These are phyloP conservation scores for Subacronicta megacephala DNA, from an alignment of 2,888 invertebrate species.

Conservation along the genomic window DNA sequence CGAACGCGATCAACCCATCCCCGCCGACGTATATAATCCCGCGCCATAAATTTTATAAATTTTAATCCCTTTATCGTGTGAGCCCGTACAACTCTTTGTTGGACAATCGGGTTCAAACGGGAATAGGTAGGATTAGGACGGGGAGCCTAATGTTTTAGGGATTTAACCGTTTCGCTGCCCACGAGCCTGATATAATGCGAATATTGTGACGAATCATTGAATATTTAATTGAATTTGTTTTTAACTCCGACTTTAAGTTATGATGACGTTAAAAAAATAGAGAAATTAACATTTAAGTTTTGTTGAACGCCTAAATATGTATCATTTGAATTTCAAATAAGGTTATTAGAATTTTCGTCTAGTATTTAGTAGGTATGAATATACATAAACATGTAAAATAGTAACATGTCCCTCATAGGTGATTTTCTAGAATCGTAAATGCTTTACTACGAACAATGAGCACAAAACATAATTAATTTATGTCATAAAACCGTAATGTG, in stretches of 20 bases:
- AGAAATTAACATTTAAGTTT: no score
- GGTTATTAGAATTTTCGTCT: no score
- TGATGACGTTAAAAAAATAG: no score
- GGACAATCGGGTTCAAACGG: slow-evolving; percentile 62
- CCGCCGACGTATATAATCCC: slow-evolving; percentile 65
- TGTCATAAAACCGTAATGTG: slow-evolving; percentile 55
- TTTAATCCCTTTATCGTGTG: slow-evolving; percentile 84
- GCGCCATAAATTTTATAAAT: slow-evolving; percentile 79
- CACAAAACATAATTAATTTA: slow-evolving; percentile 18
- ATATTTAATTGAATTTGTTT: slow-evolving; percentile 52
- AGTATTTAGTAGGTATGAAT: no score
- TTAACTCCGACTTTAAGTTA: slow-evolving; percentile 20
- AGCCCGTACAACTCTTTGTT: slow-evolving; percentile 75
- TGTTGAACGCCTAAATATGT: no score
- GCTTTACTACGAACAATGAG: slow-evolving; percentile 8
- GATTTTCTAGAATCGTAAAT: not conserved
- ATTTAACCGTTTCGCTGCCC: slow-evolving; percentile 46
- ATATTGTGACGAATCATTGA: slow-evolving; percentile 64
- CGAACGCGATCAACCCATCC: slow-evolving; percentile 61
- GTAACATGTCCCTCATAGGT: no score
- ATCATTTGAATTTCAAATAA: no score
- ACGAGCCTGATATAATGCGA: slow-evolving; percentile 49
- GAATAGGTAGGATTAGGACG: slow-evolving; percentile 69
- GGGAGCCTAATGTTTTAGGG: slow-evolving; percentile 67
- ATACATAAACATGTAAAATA: no score